Percentiles rank a stretch among this genome's conserved stretches.
Conservation (phyloP, 1,140 invertebrate species). For the Dolichoris vasculosae region DNA sequence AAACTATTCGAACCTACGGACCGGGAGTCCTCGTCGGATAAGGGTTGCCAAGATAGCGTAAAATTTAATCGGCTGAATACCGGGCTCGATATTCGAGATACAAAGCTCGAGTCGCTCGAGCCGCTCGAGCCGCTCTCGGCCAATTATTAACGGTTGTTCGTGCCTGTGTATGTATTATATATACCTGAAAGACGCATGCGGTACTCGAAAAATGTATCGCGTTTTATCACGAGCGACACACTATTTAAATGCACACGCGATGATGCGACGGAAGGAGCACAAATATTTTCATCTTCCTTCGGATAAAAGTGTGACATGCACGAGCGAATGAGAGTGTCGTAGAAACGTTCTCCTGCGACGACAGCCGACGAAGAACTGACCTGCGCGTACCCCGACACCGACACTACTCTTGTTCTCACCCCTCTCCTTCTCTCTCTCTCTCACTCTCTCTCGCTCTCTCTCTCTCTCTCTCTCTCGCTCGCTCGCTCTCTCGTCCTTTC, state of each 20-base stretch:
- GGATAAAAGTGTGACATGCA: not conserved
- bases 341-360: not conserved
- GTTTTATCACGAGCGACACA: not conserved
- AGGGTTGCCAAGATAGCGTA: not conserved
- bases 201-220: not conserved
- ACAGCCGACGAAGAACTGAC: slow-evolving; percentile 50
- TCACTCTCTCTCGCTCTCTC: too few relatives aligned
- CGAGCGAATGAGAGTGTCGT: not conserved
- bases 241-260: not conserved
- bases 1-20: not conserved
- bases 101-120: not conserved
- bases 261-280: too few relatives aligned
- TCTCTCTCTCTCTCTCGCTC: not conserved
- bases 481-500: not conserved
- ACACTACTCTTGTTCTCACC: not conserved
- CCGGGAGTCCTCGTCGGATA: slow-evolving; percentile 23
- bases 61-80: not conserved
- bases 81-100: not conserved
- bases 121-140: too few relatives aligned
- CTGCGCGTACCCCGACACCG: slow-evolving; percentile 37
- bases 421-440: not conserved
- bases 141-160: too few relatives aligned
- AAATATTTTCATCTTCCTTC: not conserved
- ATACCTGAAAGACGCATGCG: not conserved
- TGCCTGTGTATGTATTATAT: too few relatives aligned